phyloP scores from a whole-genome alignment of 2,888 invertebrate species.

The Epinotia nisella region DNA sequence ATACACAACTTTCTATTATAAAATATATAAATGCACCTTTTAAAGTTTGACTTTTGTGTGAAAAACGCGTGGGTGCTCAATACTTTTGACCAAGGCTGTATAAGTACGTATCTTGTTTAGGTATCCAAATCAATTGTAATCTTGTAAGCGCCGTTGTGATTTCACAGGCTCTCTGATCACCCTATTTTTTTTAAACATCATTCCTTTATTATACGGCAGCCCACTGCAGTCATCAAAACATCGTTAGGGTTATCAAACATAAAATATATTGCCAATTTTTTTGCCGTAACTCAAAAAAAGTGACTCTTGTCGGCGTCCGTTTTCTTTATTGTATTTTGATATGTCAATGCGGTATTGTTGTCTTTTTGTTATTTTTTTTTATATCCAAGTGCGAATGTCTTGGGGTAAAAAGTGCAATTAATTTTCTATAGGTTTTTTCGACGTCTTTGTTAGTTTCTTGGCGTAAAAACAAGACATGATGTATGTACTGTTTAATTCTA shows the following conservation, averaged over 20 bases:
- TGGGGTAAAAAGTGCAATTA: conserved; percentile 34
- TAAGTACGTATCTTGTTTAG: neutral
- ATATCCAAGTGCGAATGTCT: conserved; percentile 29
- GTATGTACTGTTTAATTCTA: conserved; percentile 4
- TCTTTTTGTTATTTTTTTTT: conserved; percentile 39
- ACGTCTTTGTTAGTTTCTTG: conserved; percentile 25
- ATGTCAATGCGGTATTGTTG: conserved; percentile 45
- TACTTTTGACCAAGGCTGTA: no score
- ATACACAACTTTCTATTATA: no score
- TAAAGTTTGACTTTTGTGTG: no score
- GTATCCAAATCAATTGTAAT: conserved; percentile 12
- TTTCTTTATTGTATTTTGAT: conserved; percentile 45
- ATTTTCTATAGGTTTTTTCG: conserved; percentile 25
- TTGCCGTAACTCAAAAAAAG: conserved; percentile 46
- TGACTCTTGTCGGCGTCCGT: conserved; percentile 36
- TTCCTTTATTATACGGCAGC: conserved; percentile 43
- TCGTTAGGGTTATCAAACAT: conserved; percentile 45
- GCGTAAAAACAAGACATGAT: conserved; percentile 21
- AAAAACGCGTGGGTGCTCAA: no score
- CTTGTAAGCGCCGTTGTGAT: neutral
- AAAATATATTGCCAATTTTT: conserved; percentile 47
- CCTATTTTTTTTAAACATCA: conserved; percentile 37
- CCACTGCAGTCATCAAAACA: conserved; percentile 47
- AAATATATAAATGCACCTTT: no score
- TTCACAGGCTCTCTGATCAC: conserved; percentile 10